Conservation (phyloP, 1,140 invertebrate genomes). For the Neodiprion pinetum region DNA sequence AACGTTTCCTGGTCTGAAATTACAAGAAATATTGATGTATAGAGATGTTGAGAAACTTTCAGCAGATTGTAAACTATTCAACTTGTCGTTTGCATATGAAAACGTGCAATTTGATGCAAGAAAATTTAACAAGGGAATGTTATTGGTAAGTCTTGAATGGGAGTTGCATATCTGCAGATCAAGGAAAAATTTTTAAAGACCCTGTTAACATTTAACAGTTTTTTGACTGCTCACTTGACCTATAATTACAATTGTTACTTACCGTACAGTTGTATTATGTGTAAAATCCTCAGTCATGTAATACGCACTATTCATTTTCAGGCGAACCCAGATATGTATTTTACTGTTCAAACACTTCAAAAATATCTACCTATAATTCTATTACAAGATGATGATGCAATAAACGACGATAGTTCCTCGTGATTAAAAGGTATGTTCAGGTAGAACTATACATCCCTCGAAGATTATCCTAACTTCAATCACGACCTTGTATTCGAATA, state of each 20-base stretch:
- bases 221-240: conserved; percentile 17
- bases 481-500: too few species aligned
- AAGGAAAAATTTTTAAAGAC: conserved; percentile 13
- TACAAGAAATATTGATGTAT: conserved; percentile 49
- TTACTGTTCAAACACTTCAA: conserved; percentile 32
- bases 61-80: conserved; percentile 45
- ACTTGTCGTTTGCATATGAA: conserved; percentile 33
- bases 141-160: conserved; percentile 33
- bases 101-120: conserved; percentile 48
- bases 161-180: too few species aligned
- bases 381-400: conserved; percentile 23
- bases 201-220: conserved; percentile 1
- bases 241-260: conserved; percentile 15
- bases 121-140: conserved; percentile 35
- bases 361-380: conserved; percentile 43
- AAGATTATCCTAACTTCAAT: too few species aligned
- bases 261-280: neutral
- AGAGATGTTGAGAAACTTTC: conserved; percentile 38
- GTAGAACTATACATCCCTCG: too few species aligned
- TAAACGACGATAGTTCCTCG: neutral
- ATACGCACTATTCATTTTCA: conserved; percentile 28
- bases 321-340: conserved; percentile 44
- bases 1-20: conserved; percentile 52
- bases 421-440: neutral
- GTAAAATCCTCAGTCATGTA: neutral